Evolutionary conservation across 2,113 vertebrate species (phyloP), one percentile per base, ranked within the genome.

Genomic region (Ptychochromis oligacanthus): DNA sequence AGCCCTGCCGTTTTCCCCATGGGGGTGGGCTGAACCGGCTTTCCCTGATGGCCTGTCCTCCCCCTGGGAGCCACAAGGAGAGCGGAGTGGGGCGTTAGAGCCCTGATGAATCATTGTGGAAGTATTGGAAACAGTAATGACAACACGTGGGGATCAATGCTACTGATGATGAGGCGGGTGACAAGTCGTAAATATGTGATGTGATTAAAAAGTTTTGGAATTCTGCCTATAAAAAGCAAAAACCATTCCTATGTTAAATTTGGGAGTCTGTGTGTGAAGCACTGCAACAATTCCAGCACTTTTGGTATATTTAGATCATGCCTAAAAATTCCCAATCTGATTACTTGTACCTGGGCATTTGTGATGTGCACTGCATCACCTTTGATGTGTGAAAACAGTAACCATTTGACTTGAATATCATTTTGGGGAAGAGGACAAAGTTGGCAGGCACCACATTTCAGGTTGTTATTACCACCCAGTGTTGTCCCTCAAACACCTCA

Each of bases 21-120:
- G 96, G 95, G 97, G 96, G 95, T 97, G 97, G 95, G 97, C 97
- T 96, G 97, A 96, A 94, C 96, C 96, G 93, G 96, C 95, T 94
- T 97, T 99, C 95, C 96, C 97, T 96, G 97, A 95, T n/a, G 97
- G 93, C 95, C 96, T 97, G 95, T 97, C 96, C 96, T 99, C 97
- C 95, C 96, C 98, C 97, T 99, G 97, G 90, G 93, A 91, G 95
- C 93, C 93, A 96, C 94, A 96, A 95, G 88, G 95, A 96, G 91
- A 96, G 94, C 60, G 95, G 90, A 95, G 94, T 62, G 80, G 91
- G 92, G 87, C 90, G 77, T 94, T 80, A 92, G 79, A 90, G 88
- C 93, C 92, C 90, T 64, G 83, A 60, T 79, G 76, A 88, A 80
- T 86, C 83, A 89, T 59, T n/a, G 79, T 31, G 82, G 83, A 81